Evolutionary conservation across 1,140 invertebrate species (phyloP).

Genomic region (Drosophila pruinosa): DNA sequence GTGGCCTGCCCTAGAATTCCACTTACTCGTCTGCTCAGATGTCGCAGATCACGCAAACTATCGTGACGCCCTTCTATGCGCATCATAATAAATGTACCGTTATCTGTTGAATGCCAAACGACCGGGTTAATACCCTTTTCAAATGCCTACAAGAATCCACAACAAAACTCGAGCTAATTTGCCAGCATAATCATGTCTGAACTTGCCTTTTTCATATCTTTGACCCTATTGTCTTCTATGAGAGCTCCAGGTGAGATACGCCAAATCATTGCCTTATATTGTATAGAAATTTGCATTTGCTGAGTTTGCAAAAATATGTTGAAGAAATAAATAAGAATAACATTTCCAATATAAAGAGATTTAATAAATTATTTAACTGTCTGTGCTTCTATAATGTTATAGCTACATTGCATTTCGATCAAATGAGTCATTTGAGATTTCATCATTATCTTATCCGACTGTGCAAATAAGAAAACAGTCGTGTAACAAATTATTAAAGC

Average conservation of each 20-base stretch:
- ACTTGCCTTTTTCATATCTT: background rate
- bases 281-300: background rate
- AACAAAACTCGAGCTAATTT: background rate
- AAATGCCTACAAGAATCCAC: background rate
- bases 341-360: too few relatives aligned
- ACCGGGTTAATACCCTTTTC: background rate
- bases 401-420: too few relatives aligned
- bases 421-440: too few relatives aligned
- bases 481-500: too few relatives aligned
- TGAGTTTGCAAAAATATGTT: background rate
- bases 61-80: slow-evolving; percentile 58
- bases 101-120: background rate
- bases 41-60: slow-evolving; percentile 40
- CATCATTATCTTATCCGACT: too few relatives aligned
- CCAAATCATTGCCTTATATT: too few relatives aligned
- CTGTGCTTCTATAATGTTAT: too few relatives aligned
- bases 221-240: background rate
- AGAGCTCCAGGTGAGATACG: background rate
- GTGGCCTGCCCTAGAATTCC: slow-evolving; percentile 26
- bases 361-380: too few relatives aligned
- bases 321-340: background rate
- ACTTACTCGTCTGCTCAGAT: slow-evolving; percentile 11
- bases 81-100: slow-evolving; percentile 29
- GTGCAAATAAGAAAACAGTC: too few relatives aligned
- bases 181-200: background rate